These are phyloP conservation scores for Chirona hameri DNA, from an alignment of 2,888 invertebrate species.

Conservation along the genomic window DNA sequence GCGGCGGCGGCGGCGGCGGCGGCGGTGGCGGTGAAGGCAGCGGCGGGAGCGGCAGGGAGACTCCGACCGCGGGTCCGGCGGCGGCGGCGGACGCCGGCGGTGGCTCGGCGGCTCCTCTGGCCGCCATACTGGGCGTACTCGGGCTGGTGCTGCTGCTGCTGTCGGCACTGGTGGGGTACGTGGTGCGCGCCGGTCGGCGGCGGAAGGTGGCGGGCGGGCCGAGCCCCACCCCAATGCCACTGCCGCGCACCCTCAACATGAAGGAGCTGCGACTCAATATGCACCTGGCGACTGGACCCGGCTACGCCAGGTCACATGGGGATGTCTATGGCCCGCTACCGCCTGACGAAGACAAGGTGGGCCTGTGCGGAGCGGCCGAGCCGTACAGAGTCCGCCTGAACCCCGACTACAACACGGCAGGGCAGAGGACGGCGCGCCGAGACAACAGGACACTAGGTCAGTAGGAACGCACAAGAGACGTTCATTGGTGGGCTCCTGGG, in stretches of 20 bases:
- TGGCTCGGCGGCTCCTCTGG: neutral
- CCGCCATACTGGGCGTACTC: neutral
- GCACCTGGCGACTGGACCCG: neutral
- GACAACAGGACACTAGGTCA: neutral
- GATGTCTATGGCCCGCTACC: neutral
- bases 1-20: neutral
- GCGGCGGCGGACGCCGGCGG: neutral
- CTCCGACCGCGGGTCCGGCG: neutral
- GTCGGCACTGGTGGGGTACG: constrained; percentile 13
- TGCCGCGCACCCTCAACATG: constrained; percentile 23
- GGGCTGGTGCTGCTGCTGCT: constrained; percentile 22
- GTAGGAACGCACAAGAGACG: no score
- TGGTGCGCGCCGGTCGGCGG: neutral
- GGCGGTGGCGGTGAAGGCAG: no score
- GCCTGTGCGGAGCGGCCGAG: neutral
- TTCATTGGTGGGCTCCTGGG: neutral
- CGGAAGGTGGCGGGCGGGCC: constrained; percentile 11
- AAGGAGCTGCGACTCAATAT: constrained; percentile 23
- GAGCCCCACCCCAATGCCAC: constrained; percentile 1
- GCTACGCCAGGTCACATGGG: neutral
- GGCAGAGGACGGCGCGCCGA: neutral
- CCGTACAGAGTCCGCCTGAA: neutral
- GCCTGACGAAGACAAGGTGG: neutral
- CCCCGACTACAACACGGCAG: neutral
- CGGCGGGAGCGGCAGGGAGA: no score